Base-by-base conservation (phyloP, 2,888 invertebrate genomes). In the Cecidostiba fungosa region DNA sequence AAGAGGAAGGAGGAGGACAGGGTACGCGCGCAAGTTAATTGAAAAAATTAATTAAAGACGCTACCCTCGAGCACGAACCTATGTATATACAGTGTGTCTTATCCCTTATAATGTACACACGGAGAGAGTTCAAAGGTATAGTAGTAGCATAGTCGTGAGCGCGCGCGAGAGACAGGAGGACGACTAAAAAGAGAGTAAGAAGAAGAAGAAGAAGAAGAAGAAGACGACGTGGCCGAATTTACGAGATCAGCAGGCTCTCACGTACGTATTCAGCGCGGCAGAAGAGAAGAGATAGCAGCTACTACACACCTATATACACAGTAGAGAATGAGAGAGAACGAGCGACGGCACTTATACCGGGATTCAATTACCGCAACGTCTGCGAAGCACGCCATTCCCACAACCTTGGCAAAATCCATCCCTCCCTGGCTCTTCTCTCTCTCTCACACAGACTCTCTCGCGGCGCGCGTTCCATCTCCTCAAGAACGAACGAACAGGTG, bases 321-420 rank as follows among this genome's bases (percentile, higher is more conserved):
- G 50, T 19, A 36, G 16, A 73, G 32, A 32, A 3, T 3, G 32
- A 32, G 32, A 32, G 32, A 32, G 32, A 36, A 6, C 0, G 36
- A 36, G 76, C 26, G 2, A 87, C 88, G 88, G 89, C 90, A 91
- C 91, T 91, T 91, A 79, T 70, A 91, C 92, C 89, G 91, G 91
- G 92, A 93, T 93, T 93, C 93, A 93, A 93, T 93, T 93, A 93
- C 93, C 93, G 91, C 93, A 93, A 93, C 91, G 93, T 92, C 93
- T 92, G 91, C 90, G 90, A 92, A 89, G 91, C 93, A 92, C 92
- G 93, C 92, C 91, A 92, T 92, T 91, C 91, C 89, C 89, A 89
- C 90, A 90, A 90, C 88, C 89, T 84, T 59, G 88, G 86, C 87
- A 86, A 87, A 89, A 88, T 88, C 87, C 87, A 86, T 83, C 86